phyloP scores from a whole-genome alignment of 2,888 invertebrate species.

The Hedychridium roseum region DNA sequence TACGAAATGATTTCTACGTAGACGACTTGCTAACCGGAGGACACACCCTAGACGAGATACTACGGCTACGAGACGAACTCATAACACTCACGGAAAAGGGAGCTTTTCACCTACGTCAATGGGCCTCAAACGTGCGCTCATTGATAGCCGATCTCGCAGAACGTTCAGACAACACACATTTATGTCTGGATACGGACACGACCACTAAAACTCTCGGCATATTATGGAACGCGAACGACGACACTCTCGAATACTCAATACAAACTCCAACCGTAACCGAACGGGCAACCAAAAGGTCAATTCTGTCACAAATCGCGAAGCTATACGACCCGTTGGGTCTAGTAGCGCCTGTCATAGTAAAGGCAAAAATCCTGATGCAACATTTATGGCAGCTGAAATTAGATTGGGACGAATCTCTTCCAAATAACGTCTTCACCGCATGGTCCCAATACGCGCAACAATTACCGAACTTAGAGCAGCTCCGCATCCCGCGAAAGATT shows the following conservation, averaged over 20 bases:
- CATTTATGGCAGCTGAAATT: background rate
- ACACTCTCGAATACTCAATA: background rate
- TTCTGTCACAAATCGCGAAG: background rate
- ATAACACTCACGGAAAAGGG: slow-evolving; percentile 11
- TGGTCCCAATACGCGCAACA: slow-evolving; percentile 1
- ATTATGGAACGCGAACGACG: background rate
- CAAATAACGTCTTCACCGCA: background rate
- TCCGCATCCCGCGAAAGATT: background rate
- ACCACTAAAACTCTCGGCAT: background rate
- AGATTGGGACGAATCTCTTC: slow-evolving; percentile 15
- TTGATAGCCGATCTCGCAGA: background rate
- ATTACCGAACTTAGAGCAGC: slow-evolving; percentile 1
- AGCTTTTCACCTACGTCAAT: slow-evolving; percentile 27
- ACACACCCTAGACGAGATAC: slow-evolving; percentile 12
- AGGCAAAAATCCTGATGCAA: slow-evolving; percentile 6
- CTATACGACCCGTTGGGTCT: background rate
- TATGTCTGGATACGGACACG: background rate
- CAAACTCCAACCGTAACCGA: background rate
- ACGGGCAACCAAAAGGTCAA: background rate
- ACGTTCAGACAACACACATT: background rate
- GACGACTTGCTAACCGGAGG: slow-evolving; percentile 27
- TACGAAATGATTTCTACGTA: slow-evolving; percentile 24
- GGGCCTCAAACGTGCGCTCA: slow-evolving; percentile 18
- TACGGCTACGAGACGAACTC: slow-evolving; percentile 13
- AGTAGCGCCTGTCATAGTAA: background rate